Percentiles rank a stretch among this genome's conserved stretches.
Conservation (phyloP, 1,140 invertebrate species). For the Nasonia longicornis region DNA sequence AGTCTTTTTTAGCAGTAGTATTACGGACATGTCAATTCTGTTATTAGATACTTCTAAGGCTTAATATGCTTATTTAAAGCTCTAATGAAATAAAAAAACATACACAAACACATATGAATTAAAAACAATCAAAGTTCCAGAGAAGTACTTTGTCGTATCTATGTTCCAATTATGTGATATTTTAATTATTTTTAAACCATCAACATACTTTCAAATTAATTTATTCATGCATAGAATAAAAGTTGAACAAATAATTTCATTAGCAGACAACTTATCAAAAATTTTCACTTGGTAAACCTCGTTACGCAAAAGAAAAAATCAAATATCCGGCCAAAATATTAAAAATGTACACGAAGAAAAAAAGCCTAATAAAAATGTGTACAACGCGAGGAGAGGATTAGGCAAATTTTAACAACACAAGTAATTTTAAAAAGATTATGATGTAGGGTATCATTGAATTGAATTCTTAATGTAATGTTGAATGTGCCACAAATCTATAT, state of each 20-base stretch:
- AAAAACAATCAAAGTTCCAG: neutral
- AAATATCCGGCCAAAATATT: constrained; percentile 30
- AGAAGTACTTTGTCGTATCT: neutral
- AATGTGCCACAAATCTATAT: constrained; percentile 45
- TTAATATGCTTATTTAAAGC: neutral
- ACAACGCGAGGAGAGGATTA: neutral
- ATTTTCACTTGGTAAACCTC: neutral
- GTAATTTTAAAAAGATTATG: constrained; percentile 5
- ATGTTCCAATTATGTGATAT: neutral
- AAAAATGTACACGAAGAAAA: constrained; percentile 20
- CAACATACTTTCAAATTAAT: too few species aligned
- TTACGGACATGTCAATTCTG: neutral
- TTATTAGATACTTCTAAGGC: neutral
- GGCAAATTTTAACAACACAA: neutral
- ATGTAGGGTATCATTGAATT: neutral
- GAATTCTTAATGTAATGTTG: constrained; percentile 40
- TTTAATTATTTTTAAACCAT: neutral
- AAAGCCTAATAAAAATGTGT: neutral
- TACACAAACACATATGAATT: neutral
- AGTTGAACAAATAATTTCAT: too few species aligned
- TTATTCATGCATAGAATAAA: too few species aligned
- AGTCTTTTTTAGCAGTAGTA: neutral
- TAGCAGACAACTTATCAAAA: neutral
- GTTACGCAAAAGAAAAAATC: constrained; percentile 20
- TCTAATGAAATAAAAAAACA: neutral